phyloP scores from a whole-genome alignment of 2,113 vertebrate genomes.

The Eretmochelys imbricata region DNA sequence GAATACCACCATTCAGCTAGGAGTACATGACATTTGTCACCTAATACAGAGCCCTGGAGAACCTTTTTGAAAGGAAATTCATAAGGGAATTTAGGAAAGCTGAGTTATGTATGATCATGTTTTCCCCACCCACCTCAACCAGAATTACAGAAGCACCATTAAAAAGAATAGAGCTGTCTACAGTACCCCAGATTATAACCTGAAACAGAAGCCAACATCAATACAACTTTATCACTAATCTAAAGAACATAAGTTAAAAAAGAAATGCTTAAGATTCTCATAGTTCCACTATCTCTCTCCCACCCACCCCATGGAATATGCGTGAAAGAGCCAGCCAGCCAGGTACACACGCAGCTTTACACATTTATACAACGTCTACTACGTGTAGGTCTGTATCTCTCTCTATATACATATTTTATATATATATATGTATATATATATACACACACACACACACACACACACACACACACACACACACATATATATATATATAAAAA shows the following conservation, averaged over 20 bases:
- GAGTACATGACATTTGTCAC: slow-evolving; percentile 12
- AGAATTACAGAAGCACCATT: slow-evolving; percentile 4
- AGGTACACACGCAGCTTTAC: neutral
- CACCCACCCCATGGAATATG: neutral
- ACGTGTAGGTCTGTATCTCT: neutral
- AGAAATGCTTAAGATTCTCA: neutral
- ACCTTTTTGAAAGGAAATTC: slow-evolving; percentile 33
- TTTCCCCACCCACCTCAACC: neutral
- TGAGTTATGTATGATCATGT: neutral
- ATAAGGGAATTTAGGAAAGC: slow-evolving; percentile 14
- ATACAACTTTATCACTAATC: neutral
- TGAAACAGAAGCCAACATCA: slow-evolving; percentile 2
- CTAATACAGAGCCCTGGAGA: neutral
- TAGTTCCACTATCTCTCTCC: too few relatives aligned
- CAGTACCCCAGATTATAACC: slow-evolving; percentile 14
- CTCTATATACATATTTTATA: neutral
- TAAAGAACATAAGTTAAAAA: neutral
- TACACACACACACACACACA: too few relatives aligned
- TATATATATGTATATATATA: neutral
- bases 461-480: too few relatives aligned
- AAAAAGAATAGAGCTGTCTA: neutral
- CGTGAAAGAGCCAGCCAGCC: neutral
- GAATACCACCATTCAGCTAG: neutral
- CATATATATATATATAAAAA: neutral
- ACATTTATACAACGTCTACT: neutral